These are phyloP conservation scores for Noctua fimbriata DNA, from an alignment of 2,888 invertebrate genomes.

Conservation along the genomic window DNA sequence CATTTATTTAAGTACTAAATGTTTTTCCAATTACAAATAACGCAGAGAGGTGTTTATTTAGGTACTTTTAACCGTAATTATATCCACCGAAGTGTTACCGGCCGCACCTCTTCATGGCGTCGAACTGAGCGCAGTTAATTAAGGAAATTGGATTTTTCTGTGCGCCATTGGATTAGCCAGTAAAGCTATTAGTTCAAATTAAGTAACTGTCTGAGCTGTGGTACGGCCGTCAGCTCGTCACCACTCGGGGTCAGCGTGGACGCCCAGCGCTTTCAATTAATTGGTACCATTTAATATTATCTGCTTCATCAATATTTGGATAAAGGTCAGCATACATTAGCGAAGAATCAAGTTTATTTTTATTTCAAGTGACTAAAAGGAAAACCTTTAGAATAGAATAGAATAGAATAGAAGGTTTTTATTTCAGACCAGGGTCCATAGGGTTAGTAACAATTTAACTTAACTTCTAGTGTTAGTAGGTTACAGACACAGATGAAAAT, in stretches of 20 bases:
- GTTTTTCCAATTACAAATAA: conserved; percentile 44
- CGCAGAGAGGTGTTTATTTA: conserved; percentile 62
- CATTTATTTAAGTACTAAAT: neutral
- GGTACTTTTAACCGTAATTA: conserved; percentile 80
- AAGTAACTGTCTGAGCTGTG: conserved; percentile 82
- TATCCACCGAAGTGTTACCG: conserved; percentile 84
- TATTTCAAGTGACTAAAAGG: no score
- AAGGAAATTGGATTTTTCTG: conserved; percentile 90
- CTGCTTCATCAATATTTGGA: conserved; percentile 41
- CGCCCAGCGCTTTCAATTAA: conserved; percentile 71
- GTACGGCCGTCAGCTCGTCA: conserved; percentile 73
- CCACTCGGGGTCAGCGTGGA: conserved; percentile 68
- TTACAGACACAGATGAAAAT: no score
- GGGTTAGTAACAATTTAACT: no score
- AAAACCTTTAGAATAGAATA: no score
- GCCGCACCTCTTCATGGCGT: conserved; percentile 86
- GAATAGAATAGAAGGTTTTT: no score
- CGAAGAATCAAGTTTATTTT: neutral
- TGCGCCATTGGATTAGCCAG: conserved; percentile 86
- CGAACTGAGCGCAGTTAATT: conserved; percentile 88
- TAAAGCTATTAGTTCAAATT: conserved; percentile 90
- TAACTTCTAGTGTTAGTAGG: no score
- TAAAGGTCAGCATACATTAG: conserved; percentile 1
- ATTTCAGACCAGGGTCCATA: no score
- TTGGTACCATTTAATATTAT: conserved; percentile 55